phyloP scores from a whole-genome alignment of 2,797 vertebrate genomes.

The Agapornis canus region DNA sequence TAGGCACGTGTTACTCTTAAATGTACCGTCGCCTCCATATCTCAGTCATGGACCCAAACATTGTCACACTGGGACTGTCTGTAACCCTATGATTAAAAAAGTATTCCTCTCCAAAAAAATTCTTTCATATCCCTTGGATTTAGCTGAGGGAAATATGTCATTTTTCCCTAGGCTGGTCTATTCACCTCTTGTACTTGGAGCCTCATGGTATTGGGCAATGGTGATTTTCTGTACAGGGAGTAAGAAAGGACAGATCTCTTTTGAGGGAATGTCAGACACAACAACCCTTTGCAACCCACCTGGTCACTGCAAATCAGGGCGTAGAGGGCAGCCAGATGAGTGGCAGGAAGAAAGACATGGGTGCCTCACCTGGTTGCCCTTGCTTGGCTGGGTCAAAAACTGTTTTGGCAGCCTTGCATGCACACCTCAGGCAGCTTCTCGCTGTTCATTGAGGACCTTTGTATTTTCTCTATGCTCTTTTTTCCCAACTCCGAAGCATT shows the following conservation, averaged over 20 bases:
- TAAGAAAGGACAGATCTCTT: background rate
- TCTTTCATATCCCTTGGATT: background rate
- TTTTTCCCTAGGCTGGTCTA: background rate
- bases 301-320: background rate
- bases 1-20: background rate
- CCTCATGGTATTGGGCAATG: fast-evolving
- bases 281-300: background rate
- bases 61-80: background rate
- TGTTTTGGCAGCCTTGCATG: background rate
- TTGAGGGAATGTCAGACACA: background rate
- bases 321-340: background rate
- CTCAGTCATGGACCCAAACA: fast-evolving
- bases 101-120: fast-evolving
- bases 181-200: background rate
- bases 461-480: background rate
- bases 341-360: background rate
- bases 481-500: background rate
- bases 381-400: background rate
- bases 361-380: background rate
- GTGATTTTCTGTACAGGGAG: background rate
- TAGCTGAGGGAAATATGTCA: background rate
- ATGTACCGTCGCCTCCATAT: background rate
- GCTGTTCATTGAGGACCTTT: background rate
- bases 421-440: background rate
- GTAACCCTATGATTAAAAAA: background rate